phyloP scores from a whole-genome alignment of 1,140 invertebrate genomes.

The Grapholita molesta region DNA sequence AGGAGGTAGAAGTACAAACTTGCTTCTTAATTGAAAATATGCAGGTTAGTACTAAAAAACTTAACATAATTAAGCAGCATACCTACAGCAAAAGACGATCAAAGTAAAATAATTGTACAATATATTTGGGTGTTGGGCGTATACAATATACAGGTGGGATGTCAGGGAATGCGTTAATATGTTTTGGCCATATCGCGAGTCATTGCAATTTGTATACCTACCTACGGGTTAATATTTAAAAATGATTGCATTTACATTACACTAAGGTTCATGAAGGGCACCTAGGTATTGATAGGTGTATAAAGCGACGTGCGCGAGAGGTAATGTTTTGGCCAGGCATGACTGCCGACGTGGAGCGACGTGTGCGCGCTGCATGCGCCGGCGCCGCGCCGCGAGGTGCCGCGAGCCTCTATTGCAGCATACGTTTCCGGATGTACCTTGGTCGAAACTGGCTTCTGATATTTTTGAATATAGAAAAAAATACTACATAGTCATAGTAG shows the following conservation, averaged over 20 bases:
- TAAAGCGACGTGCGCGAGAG: conserved; percentile 16
- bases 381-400: not conserved
- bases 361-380: not conserved
- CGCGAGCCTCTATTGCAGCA: not conserved
- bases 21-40: conserved; percentile 30
- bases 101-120: conserved; percentile 8
- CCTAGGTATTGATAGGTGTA: not conserved
- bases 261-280: not conserved
- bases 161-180: conserved; percentile 3
- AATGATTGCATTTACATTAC: not conserved
- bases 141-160: conserved; percentile 23
- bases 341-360: not conserved
- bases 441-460: not conserved
- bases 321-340: conserved; percentile 24
- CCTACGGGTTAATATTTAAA: conserved; percentile 28
- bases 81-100: conserved; percentile 11
- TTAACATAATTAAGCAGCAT: conserved; percentile 8
- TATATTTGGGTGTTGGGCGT: not conserved
- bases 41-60: conserved; percentile 25
- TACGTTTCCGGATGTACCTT: not conserved
- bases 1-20: conserved; percentile 24
- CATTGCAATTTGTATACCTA: conserved; percentile 27
- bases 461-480: conserved; percentile 17
- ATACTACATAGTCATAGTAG: conserved; percentile 33
- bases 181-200: conserved; percentile 28